phyloP scores from a whole-genome alignment of 1,140 invertebrate genomes.

The Carposina sasakii region DNA sequence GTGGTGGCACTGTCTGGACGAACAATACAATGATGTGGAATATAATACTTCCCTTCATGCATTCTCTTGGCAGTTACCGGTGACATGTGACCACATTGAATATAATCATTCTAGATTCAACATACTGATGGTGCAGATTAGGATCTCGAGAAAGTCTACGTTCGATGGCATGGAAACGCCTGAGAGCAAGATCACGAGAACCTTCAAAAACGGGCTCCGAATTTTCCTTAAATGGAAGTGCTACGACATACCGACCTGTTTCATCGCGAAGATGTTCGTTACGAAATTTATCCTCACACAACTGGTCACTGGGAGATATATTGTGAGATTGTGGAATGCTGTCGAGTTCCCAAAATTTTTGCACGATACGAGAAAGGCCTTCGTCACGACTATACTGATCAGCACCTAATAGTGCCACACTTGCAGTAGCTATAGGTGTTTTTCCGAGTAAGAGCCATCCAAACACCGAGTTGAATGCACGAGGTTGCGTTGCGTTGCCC shows the following conservation, averaged over 20 bases:
- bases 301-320: constrained; percentile 7
- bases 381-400: too few relatives aligned
- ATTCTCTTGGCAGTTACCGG: constrained; percentile 9
- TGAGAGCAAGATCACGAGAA: constrained; percentile 22
- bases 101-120: constrained; percentile 23
- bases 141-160: constrained; percentile 13
- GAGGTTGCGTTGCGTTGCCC: too few relatives aligned
- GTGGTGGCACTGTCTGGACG: constrained; percentile 37
- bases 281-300: constrained; percentile 13
- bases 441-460: too few relatives aligned
- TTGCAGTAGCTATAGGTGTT: too few relatives aligned
- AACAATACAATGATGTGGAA: constrained; percentile 62
- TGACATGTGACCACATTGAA: constrained; percentile 19
- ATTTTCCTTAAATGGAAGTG: constrained; percentile 17
- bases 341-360: constrained; percentile 17
- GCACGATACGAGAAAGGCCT: too few relatives aligned
- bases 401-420: too few relatives aligned
- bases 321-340: background rate
- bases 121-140: constrained; percentile 13
- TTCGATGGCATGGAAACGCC: constrained; percentile 21
- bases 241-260: constrained; percentile 15
- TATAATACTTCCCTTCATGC: constrained; percentile 31
- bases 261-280: constrained; percentile 6
- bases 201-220: constrained; percentile 12
- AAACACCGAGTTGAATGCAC: too few relatives aligned